A percentile compares a stretch with the other conserved stretches of the same genome.
phyloP scores from a whole-genome alignment of 2,888 invertebrate species.

The Ophion costatus region DNA sequence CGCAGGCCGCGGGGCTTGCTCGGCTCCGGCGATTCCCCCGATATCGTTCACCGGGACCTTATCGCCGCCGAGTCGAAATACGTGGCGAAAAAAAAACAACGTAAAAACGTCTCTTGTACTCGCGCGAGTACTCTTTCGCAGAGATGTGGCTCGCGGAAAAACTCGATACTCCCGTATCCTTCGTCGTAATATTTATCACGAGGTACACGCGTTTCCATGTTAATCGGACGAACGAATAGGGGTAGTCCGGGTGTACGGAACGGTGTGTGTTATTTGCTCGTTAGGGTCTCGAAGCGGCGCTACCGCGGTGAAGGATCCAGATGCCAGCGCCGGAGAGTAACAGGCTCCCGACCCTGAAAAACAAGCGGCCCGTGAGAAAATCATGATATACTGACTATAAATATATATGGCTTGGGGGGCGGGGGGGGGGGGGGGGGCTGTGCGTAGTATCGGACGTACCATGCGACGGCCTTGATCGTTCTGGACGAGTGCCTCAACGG shows the following conservation, averaged over 20 bases:
- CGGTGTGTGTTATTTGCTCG: not conserved
- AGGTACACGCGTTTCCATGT: not conserved
- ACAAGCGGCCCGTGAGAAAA: slow-evolving; percentile 55
- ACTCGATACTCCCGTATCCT: not conserved
- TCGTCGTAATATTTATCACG: slow-evolving; percentile 19
- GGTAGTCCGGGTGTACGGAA: not conserved
- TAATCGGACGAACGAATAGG: slow-evolving; percentile 1
- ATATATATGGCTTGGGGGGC: slow-evolving; percentile 27
- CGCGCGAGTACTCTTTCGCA: not conserved
- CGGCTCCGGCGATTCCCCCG: not conserved
- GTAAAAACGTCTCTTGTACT: not conserved
- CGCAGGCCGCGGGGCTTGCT: not conserved
- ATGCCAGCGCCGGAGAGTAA: slow-evolving; percentile 72
- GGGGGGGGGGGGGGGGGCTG: too few species aligned
- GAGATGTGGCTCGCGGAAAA: slow-evolving; percentile 15
- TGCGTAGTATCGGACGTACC: slow-evolving; percentile 71
- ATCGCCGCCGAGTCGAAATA: not conserved
- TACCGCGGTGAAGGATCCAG: slow-evolving; percentile 70
- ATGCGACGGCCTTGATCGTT: slow-evolving; percentile 75
- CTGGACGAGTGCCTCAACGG: slow-evolving; percentile 79
- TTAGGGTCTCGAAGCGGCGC: slow-evolving; percentile 24
- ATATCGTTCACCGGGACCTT: not conserved
- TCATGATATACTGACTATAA: slow-evolving; percentile 27
- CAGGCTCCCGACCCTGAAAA: slow-evolving; percentile 74
- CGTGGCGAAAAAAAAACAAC: not conserved